Evolutionary conservation across 2,113 vertebrate genomes (phyloP), one percentile per base, ranked within the genome.

Genomic region (Poicephalus meyeri): DNA sequence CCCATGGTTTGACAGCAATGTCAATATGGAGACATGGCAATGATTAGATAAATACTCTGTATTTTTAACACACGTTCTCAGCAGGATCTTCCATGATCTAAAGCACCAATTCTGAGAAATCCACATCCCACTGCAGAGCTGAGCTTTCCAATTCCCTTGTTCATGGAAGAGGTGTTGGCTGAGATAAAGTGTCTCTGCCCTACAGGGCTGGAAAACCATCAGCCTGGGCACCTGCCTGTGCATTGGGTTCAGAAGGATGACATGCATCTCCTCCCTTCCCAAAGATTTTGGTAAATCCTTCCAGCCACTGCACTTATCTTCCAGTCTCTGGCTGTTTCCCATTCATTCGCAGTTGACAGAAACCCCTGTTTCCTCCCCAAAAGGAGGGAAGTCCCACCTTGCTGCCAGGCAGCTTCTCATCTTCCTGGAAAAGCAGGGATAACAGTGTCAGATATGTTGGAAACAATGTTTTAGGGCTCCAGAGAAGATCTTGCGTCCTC

Each of bases 221-320:
- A 83, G 53, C 41, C 16, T n/a, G 37, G 20, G 26, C 56, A 19
- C 29, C 70, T 42, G 31, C 76, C 29, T 29, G n/a, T 42, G n/a
- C 42, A 39, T 2, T 0, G 1, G 33, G 20, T 25, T 73, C 44
- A 10, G 39, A 56, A 5, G 16, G n/a, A 10, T 70, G 49, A 11
- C 39, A 61, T 0, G 0, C 0, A 0, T 37, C 46, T 55, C 9
- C 41, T 76, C 19, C 23, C 46, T 86, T 80, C 41, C 31, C 0
- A 5, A 56, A 24, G 29, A 55, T 86, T 92, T 73, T 91, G 24
- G 35, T 16, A 60, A 46, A 70, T 68, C 33, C 33, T 88, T 71
- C 41, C 33, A 91, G 23, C 11, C 41, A 35, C 28, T 39, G 33
- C 14, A 63, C 2, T 1, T 44, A 60, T 52, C 52, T 28, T 26